Conservation (phyloP, 35 echinoderm and acorn worm genomes). For the Ophioderma brevispina region DNA sequence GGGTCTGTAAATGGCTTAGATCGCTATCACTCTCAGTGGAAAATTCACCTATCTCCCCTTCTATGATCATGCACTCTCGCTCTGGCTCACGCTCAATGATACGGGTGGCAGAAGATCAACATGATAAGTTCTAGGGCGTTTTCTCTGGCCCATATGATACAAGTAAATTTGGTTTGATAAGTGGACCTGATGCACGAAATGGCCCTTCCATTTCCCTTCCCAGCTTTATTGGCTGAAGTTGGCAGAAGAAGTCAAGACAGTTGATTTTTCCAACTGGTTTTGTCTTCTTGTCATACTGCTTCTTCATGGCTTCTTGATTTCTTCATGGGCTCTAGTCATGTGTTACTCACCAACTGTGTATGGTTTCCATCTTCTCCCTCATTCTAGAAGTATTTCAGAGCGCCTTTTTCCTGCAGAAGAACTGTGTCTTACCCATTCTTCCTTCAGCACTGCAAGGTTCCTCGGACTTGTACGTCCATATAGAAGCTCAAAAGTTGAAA, state of each 20-base stretch:
- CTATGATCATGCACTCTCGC: not conserved
- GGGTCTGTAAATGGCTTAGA: not conserved
- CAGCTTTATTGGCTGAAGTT: conserved; percentile 19
- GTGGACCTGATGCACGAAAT: not conserved
- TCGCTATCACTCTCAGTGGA: not conserved
- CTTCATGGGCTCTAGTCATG: not conserved
- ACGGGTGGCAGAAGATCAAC: not conserved
- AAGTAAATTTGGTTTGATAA: not conserved
- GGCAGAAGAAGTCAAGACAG: conserved; percentile 27
- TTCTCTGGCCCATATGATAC: not conserved
- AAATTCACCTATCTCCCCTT: not conserved
- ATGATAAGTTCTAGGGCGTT: not conserved
- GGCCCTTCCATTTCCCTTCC: conserved; percentile 66
- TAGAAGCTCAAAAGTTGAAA: conserved; percentile 44
- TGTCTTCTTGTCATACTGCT: conserved; percentile 45
- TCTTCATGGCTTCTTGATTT: not conserved
- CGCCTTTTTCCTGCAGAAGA: conserved; percentile 12
- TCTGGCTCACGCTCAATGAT: not conserved
- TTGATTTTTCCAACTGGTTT: not conserved
- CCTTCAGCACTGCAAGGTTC: not conserved
- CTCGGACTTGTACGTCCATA: conserved; percentile 32
- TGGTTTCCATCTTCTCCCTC: not conserved
- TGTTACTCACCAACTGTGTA: not conserved
- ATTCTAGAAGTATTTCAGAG: conserved; percentile 27
- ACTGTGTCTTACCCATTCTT: not conserved